Evolutionary conservation across 2,113 vertebrate genomes (phyloP).

Genomic region (Prunella fulvescens): DNA sequence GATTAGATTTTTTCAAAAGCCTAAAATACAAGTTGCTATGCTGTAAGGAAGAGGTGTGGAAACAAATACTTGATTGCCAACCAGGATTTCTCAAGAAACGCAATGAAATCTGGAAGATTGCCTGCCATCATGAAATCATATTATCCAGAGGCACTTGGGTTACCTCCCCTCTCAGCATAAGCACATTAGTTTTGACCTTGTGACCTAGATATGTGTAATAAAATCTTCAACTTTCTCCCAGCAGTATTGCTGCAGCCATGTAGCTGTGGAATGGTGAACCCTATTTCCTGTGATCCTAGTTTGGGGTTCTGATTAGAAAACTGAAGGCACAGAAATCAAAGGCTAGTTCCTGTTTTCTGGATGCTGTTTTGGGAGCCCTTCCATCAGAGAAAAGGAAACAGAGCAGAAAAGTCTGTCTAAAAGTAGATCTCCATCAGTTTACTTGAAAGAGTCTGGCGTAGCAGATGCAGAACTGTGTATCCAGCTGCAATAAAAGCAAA

Average conservation of each 20-base stretch:
- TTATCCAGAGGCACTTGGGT: background rate
- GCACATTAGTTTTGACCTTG: conserved; percentile 17
- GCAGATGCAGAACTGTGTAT: background rate
- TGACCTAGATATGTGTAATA: conserved; percentile 8
- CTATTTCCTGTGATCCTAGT: background rate
- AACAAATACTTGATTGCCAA: background rate
- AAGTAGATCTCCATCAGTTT: background rate
- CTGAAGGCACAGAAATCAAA: background rate
- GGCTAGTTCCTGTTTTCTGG: background rate
- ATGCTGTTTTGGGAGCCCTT: background rate
- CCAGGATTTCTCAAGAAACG: background rate
- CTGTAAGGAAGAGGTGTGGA: background rate
- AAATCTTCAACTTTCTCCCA: background rate
- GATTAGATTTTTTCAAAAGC: background rate
- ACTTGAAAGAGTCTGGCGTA: background rate
- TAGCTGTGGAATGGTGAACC: background rate
- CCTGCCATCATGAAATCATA: background rate
- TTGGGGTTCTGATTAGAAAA: background rate
- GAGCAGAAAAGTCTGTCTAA: background rate
- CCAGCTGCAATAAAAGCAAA: background rate
- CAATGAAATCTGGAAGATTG: conserved; percentile 10
- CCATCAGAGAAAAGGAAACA: background rate
- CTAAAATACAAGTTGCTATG: background rate
- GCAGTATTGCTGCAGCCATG: background rate
- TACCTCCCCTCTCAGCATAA: background rate